Evolutionary conservation across 92 coral and sea anemone species (phyloP), one percentile per base, ranked within the genome.

Genomic region (Porites lobata): DNA sequence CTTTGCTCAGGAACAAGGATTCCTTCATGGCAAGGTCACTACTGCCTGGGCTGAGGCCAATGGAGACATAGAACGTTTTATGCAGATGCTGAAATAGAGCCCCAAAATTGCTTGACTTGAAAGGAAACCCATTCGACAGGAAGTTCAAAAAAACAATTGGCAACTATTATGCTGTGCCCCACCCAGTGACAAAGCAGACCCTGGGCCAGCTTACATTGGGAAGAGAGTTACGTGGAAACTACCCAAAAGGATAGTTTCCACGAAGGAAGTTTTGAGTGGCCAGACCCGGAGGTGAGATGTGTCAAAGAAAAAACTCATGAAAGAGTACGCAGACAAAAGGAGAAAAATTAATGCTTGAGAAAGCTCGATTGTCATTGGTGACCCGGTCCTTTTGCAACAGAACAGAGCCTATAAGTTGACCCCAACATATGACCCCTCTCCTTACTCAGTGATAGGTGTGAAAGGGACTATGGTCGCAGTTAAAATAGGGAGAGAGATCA

Each of bases 1-100:
- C 29, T 65, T 5, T 38, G 92, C 75, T 6, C 38, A 67, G n/a
- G 84, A 77, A 43, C 78, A 65, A 66, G 88, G 91, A 52, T 81
- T 80, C 50, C 62, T 24, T 52, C 83, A 81, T 66, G 15, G 87
- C 29, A 75, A 76, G 52, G 77, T 81, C 58, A 88, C 78, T 3
- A 84, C 83, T 18, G 61, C 76, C 12, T 82, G 87, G 83, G 82
- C 83, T 50, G 76, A 82, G 75, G 43, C 43, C 43, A 2, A 32
- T 32, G 43, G 43, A 32, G 43, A 32, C 43, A 26, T 26, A 32
- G 83, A 88, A 65, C 57, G 67, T 18, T 73, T 80, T 24, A 47
- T 82, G 87, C 87, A 53, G 38, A 56, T 0, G 4, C 14, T 56
- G 3, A 56, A 56, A 13, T 0, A 56, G 14, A 56, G 59, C 59